Conservation (phyloP, 2,113 vertebrate species). For the Cacatua alba region DNA sequence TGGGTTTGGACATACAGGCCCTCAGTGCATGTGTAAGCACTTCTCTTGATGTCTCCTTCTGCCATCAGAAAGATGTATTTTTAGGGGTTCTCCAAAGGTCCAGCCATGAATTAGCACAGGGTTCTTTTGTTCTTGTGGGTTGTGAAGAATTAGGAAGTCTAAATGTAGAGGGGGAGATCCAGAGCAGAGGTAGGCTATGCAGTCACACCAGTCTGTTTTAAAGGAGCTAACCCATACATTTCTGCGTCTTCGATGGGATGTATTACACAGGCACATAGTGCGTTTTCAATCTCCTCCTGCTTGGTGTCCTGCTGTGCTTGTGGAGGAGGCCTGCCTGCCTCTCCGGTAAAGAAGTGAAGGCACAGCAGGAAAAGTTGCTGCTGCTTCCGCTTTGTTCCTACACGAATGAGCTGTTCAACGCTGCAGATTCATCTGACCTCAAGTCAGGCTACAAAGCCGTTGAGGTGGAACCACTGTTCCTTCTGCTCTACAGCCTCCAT, state of each 20-base stretch:
- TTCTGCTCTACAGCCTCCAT: not conserved
- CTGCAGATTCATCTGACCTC: accelerated
- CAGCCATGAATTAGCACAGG: not conserved
- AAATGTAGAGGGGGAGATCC: not conserved
- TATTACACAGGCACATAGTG: accelerated
- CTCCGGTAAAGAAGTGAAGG: not conserved
- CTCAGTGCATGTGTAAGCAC: not conserved
- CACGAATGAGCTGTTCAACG: not conserved
- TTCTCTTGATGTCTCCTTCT: not conserved
- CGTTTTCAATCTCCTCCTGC: not conserved
- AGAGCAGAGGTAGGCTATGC: not conserved
- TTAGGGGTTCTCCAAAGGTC: not conserved
- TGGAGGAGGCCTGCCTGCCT: not conserved
- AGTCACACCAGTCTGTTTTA: not conserved
- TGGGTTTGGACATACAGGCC: not conserved
- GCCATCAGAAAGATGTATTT: not conserved
- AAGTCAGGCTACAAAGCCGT: not conserved
- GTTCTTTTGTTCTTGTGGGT: not conserved
- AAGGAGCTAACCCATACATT: not conserved
- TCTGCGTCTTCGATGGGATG: not conserved
- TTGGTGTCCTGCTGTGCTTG: not conserved
- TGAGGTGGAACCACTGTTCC: accelerated
- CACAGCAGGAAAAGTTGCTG: not conserved
- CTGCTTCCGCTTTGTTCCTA: not conserved
- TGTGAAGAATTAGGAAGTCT: not conserved